phyloP scores from a whole-genome alignment of 2,113 vertebrate species.

The Callipepla californica region DNA sequence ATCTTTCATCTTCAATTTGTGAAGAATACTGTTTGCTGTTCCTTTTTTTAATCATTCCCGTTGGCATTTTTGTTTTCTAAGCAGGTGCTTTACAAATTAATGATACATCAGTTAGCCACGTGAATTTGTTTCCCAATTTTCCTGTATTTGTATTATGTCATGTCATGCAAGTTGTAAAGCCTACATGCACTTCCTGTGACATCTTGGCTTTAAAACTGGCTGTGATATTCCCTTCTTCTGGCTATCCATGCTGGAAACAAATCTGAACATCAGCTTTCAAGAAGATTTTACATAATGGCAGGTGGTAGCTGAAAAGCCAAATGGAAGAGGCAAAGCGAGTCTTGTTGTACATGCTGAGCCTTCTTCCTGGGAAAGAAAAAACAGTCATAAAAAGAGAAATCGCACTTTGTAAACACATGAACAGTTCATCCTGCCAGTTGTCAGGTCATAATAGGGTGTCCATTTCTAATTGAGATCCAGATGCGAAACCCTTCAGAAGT shows the following conservation, averaged over 20 bases:
- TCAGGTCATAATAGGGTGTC: not conserved
- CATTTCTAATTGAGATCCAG: not conserved
- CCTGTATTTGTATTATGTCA: not conserved
- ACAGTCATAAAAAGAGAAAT: not conserved
- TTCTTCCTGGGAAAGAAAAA: not conserved
- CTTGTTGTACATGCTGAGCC: not conserved
- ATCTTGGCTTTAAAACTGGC: not conserved
- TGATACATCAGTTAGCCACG: not conserved
- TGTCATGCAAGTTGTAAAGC: not conserved
- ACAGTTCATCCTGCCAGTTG: not conserved
- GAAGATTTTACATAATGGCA: not conserved
- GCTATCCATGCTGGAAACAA: not conserved
- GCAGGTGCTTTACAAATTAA: not conserved
- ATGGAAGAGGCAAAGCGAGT: not conserved
- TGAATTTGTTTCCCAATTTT: not conserved
- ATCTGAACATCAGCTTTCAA: not conserved
- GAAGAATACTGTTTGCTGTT: not conserved
- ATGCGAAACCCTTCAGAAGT: not conserved
- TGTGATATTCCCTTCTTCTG: not conserved
- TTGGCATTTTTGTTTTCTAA: not conserved
- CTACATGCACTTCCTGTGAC: not conserved
- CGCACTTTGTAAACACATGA: not conserved
- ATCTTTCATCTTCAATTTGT: not conserved
- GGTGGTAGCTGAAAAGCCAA: not conserved
- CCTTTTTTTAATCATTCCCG: not conserved